Evolutionary conservation across 2,888 invertebrate species (phyloP).

Genomic region (Homarus gammarus): DNA sequence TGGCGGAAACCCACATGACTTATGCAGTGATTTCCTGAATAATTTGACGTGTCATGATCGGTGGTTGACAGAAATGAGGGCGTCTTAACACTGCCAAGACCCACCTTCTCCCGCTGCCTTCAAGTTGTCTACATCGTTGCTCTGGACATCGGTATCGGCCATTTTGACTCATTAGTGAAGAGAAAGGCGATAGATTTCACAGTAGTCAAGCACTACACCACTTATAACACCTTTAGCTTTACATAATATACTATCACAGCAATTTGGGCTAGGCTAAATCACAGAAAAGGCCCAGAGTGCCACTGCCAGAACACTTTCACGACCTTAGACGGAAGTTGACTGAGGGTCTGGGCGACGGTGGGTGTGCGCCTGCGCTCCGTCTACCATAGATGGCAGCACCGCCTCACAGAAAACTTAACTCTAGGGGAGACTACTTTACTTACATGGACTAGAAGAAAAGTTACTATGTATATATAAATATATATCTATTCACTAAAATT

Average conservation of each 20-base stretch:
- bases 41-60: too few species aligned
- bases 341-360: constrained; percentile 13
- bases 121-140: constrained; percentile 62
- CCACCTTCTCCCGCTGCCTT: constrained; percentile 59
- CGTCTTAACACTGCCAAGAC: neutral
- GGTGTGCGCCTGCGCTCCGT: constrained; percentile 36
- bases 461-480: too few species aligned
- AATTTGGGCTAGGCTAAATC: neutral
- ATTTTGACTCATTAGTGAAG: constrained; percentile 63
- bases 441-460: too few species aligned
- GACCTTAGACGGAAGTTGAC: constrained; percentile 44
- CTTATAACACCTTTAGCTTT: constrained; percentile 9
- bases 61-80: neutral
- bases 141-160: constrained; percentile 54
- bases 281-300: neutral
- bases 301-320: constrained; percentile 19
- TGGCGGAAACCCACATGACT: neutral
- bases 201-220: constrained; percentile 36
- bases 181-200: constrained; percentile 16
- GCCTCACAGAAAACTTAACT: too few species aligned
- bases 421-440: too few species aligned
- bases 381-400: constrained; percentile 45
- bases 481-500: too few species aligned
- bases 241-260: constrained; percentile 7
- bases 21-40: too few species aligned